Percentiles rank a stretch among this genome's conserved stretches.
Evolutionary conservation across 2,888 invertebrate genomes (phyloP).

Genomic region (Thecophora atra): DNA sequence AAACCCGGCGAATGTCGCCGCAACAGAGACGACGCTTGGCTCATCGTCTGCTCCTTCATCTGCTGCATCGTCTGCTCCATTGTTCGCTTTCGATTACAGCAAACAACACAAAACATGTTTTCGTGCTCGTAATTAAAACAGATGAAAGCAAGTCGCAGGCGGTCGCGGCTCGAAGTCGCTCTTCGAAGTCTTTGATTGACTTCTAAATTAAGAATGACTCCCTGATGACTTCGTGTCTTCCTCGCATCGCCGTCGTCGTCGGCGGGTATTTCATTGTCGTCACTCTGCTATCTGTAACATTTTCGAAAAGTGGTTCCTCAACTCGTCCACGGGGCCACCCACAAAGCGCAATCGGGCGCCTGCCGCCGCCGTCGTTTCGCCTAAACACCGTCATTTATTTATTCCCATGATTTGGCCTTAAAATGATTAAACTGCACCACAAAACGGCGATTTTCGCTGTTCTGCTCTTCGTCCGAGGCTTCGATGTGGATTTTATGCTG

Average conservation of each 20-base stretch:
- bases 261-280: constrained; percentile 49
- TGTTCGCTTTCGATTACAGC: background rate
- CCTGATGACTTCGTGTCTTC: too few relatives aligned
- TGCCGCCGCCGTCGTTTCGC: constrained; percentile 2
- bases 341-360: constrained; percentile 46
- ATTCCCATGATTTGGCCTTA: constrained; percentile 47
- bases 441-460: constrained; percentile 28
- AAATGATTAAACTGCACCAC: constrained; percentile 31
- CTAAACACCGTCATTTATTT: constrained; percentile 37
- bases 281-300: constrained; percentile 48
- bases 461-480: constrained; percentile 28
- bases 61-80: background rate
- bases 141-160: background rate
- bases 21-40: background rate
- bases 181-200: constrained; percentile 15
- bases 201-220: constrained; percentile 4
- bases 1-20: background rate
- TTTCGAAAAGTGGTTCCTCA: constrained; percentile 36
- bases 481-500: background rate
- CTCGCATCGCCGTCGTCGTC: background rate
- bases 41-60: too few relatives aligned
- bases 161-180: background rate
- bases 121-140: constrained; percentile 1
- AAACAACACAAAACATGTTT: constrained; percentile 20
- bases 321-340: constrained; percentile 45